Base-by-base conservation (phyloP, 1,140 invertebrate genomes). In the Phortica variegata region DNA sequence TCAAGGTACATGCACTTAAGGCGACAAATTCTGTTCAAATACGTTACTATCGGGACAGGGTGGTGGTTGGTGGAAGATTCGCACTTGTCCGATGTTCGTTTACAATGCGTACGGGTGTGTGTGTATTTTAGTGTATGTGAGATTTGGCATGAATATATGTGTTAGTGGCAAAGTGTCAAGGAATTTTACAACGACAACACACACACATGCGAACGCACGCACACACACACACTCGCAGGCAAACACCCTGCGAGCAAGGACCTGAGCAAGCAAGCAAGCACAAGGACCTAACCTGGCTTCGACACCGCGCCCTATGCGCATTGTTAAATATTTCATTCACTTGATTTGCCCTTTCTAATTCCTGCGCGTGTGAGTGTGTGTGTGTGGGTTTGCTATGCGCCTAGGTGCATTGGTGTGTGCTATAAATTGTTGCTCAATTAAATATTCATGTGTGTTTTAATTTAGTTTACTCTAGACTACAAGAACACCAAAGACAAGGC, bases 81-180 rank as follows among this genome's bases (percentile, higher is more conserved):
- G 54, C 55, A 60, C 58, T 60, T 60, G 58, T 48, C 42, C 29
- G 44, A 49, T 43, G 29, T 50, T 26, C 8, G 13, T 26, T 18
- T 36, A 26, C 41, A n/a, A 10, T 40, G 16, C 9, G 21, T 18
- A 17, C 31, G 23, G 5, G 23, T 6, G 23, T 26, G 23, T 26
- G 23, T 6, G 23, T 26, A 26, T 26, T 26, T 32, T 23, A 32
- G 52, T 32, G 38, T 47, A 12, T 38, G 20, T 13, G 16, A 16
- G 7, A 8, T 32, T n/a, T 37, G 46, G n/a, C n/a, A n/a, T 46
- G 33, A 12, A 37, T 31, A 44, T 56, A 47, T 51, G 52, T 33
- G 52, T 52, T 60, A 54, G 57, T 56, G 63, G 63, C 66, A 57
- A 66, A 66, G 63, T 68, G 63, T 68, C 63, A 68, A 68, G 63